Conservation (phyloP, 2,888 invertebrate genomes). For the Adela reaumurella region DNA sequence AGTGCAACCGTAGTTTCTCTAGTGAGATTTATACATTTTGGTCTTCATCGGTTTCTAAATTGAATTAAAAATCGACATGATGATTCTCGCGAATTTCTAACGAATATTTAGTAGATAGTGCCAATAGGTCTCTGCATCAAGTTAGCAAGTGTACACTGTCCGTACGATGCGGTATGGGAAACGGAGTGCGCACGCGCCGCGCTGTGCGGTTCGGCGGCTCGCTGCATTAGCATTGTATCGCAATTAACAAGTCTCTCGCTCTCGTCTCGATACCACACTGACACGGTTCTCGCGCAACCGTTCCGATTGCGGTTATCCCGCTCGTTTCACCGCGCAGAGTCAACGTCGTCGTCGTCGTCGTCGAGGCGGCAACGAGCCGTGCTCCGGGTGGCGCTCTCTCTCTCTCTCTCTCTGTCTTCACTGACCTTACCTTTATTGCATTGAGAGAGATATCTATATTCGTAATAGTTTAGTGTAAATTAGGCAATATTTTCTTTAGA, state of each 20-base stretch:
- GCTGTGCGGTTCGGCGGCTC: slow-evolving; percentile 15
- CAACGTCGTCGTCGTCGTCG: slow-evolving; percentile 19
- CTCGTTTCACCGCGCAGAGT: slow-evolving; percentile 48
- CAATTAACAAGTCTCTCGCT: background rate
- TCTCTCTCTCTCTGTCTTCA: too few species aligned
- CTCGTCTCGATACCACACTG: slow-evolving; percentile 33
- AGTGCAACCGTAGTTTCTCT: background rate
- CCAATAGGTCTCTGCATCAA: background rate
- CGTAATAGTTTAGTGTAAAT: too few species aligned
- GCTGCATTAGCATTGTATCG: slow-evolving; percentile 33
- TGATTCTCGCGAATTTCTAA: background rate
- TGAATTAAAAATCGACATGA: background rate
- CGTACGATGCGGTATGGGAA: slow-evolving; percentile 4
- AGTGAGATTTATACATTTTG: background rate
- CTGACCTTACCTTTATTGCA: too few species aligned
- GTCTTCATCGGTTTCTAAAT: background rate
- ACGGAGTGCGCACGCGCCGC: too few species aligned
- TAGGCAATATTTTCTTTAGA: too few species aligned
- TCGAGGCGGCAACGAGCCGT: slow-evolving; percentile 19
- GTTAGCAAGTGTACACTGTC: background rate
- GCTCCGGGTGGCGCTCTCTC: slow-evolving; percentile 46
- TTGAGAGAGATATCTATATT: too few species aligned
- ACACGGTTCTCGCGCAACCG: slow-evolving; percentile 46
- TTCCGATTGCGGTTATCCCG: slow-evolving; percentile 50
- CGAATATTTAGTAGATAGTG: too few species aligned